Conservation (phyloP, 1,140 invertebrate genomes). For the Octopus sinensis region DNA sequence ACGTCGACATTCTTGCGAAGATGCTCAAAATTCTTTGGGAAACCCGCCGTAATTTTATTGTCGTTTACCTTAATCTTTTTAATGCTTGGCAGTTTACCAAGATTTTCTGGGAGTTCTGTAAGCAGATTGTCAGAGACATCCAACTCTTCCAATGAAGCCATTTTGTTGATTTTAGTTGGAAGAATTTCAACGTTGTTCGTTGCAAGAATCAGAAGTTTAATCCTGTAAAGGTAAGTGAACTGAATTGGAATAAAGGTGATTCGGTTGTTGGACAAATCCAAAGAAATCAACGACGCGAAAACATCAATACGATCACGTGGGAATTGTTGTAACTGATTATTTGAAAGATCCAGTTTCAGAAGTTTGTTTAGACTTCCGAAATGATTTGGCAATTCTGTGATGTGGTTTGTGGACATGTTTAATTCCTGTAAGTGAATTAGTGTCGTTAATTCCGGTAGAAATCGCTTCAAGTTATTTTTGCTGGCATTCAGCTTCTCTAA, state of each 20-base stretch:
- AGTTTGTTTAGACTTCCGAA: constrained; percentile 48
- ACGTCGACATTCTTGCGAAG: constrained; percentile 33
- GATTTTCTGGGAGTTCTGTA: constrained; percentile 47
- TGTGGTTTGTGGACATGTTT: constrained; percentile 46
- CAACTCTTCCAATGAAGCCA: constrained; percentile 38
- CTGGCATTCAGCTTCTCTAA: constrained; percentile 34
- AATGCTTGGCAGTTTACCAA: constrained; percentile 47
- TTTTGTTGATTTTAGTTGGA: constrained; percentile 43
- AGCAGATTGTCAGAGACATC: constrained; percentile 52
- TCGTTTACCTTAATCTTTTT: constrained; percentile 47
- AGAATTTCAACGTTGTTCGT: constrained; percentile 43
- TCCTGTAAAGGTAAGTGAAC: constrained; percentile 51
- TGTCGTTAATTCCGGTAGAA: constrained; percentile 35
- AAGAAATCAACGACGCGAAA: constrained; percentile 43
- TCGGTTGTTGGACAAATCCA: constrained; percentile 50
- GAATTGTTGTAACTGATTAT: constrained; percentile 48
- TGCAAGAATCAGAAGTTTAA: constrained; percentile 33
- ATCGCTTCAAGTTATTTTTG: constrained; percentile 39
- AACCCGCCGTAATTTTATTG: constrained; percentile 45
- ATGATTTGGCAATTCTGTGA: constrained; percentile 45
- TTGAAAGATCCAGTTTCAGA: constrained; percentile 42
- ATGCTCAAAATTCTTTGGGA: constrained; percentile 49
- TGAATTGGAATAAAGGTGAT: constrained; percentile 51
- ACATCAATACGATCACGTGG: constrained; percentile 51
- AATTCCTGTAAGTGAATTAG: constrained; percentile 40